These are phyloP conservation scores for Sebastolobus altivelis DNA, from an alignment of 2,797 vertebrate species.

Conservation along the genomic window DNA sequence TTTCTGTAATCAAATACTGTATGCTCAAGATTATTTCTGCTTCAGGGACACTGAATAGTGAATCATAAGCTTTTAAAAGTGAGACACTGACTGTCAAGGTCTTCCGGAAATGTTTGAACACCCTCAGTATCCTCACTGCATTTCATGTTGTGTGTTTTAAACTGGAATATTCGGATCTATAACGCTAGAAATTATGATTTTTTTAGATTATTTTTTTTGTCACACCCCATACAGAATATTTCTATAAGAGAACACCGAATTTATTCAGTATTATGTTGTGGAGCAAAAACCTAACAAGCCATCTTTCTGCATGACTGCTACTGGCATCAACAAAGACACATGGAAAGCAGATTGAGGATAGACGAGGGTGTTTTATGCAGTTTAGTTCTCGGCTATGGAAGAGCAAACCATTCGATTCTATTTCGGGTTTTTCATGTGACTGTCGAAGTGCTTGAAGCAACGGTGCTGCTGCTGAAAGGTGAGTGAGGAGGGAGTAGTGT, in stretches of 20 bases:
- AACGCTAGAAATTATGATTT: accelerated
- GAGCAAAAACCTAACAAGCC: not conserved
- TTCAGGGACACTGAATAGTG: not conserved
- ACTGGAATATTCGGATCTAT: not conserved
- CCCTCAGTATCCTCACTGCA: constrained; percentile 37
- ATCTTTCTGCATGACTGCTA: constrained; percentile 1
- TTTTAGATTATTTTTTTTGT: not conserved
- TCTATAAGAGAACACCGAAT: not conserved
- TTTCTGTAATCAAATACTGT: constrained; percentile 7
- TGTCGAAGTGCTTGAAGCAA: constrained; percentile 28
- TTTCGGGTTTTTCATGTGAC: constrained; percentile 55
- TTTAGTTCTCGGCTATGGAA: constrained; percentile 32
- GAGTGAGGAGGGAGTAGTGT: constrained; percentile 18
- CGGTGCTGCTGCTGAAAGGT: constrained; percentile 27
- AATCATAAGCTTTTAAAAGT: constrained; percentile 17
- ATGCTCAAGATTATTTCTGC: not conserved
- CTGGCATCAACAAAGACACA: not conserved
- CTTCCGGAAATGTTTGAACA: constrained; percentile 37
- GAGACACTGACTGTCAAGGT: constrained; percentile 53
- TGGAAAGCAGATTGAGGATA: constrained; percentile 37
- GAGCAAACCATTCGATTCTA: constrained; percentile 63
- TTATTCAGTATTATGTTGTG: not conserved
- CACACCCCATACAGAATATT: not conserved
- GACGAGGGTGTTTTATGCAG: constrained; percentile 27
- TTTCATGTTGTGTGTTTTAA: not conserved